Evolutionary conservation across 2,888 invertebrate species (phyloP), one percentile per base, ranked within the genome.

Genomic region (Limnephilus marmoratus): DNA sequence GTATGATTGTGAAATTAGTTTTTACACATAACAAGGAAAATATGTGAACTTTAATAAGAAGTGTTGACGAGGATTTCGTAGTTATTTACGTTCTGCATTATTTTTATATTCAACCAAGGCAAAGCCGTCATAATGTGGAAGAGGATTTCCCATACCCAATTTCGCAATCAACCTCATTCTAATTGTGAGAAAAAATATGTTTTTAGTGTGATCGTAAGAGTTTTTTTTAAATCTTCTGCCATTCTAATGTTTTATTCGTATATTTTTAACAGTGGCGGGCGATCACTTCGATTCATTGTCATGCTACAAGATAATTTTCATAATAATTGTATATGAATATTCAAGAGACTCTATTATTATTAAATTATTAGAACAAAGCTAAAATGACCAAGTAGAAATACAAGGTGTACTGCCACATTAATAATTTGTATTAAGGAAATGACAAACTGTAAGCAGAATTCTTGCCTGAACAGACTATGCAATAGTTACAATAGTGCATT

Each of bases 1-100:
- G 29, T 68, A 34, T 29, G 53, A 87, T 87, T 87, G 87, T 34
- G 87, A 87, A 87, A 87, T 53, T 31, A 68, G 87, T 87, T 87
- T 87, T 68, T 68, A 68, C 68, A 87, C n/a, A 53, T 87, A 37
- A 68, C 53, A 87, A 87, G 87, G 31, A 68, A 87, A 87, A 87
- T 87, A 31, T 31, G 53, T 87, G 53, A 68, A 87, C 31, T 87
- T 37, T 37, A 53, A 87, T 85, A 37, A 53, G 37, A 86, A 53
- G 29, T 53, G 87, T 68, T 68, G 53, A 87, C 68, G 15, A 87
- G n/a, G 87, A n/a, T 86, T 45, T 82, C 82, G 68, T 68, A 68
- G 68, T 68, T 68, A 68, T 68, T 68, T 68, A n/a, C 68, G 68
- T n/a, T 68, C 68, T 68, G 68, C 68, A 68, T 68, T 68, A 68